These are phyloP conservation scores for Eurois occulta DNA, from an alignment of 2,888 invertebrate species.

Conservation along the genomic window DNA sequence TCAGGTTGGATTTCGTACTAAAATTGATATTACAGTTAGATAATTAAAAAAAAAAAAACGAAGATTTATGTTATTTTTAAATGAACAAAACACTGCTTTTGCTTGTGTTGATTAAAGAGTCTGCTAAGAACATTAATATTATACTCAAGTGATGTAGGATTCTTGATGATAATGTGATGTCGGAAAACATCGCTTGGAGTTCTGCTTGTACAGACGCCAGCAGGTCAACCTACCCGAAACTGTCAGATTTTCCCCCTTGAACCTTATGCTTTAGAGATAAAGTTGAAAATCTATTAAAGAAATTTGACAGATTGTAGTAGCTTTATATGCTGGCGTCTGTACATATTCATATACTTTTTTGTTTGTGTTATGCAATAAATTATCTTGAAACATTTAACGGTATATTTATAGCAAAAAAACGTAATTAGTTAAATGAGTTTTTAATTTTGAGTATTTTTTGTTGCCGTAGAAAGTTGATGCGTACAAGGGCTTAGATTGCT, in stretches of 20 bases:
- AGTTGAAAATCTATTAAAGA: too few relatives aligned
- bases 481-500: not conserved
- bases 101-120: not conserved
- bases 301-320: too few relatives aligned
- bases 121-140: not conserved
- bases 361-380: conserved; percentile 22
- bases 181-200: conserved; percentile 33
- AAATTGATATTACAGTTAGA: not conserved
- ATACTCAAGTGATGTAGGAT: not conserved
- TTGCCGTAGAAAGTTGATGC: conserved; percentile 32
- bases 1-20: conserved; percentile 69
- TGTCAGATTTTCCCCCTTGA: too few relatives aligned
- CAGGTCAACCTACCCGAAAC: too few relatives aligned
- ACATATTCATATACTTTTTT: conserved; percentile 19
- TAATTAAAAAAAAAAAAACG: not conserved
- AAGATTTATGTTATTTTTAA: conserved; percentile 16
- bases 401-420: conserved; percentile 13
- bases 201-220: too few relatives aligned
- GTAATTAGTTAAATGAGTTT: not conserved
- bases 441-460: conserved; percentile 9
- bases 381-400: not conserved
- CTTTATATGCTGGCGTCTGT: too few relatives aligned
- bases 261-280: too few relatives aligned
- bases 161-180: not conserved
- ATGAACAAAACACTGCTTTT: not conserved